Evolutionary conservation across 2,888 invertebrate species (phyloP), one percentile per base, ranked within the genome.

Genomic region (Archaeoteleia sp.): DNA sequence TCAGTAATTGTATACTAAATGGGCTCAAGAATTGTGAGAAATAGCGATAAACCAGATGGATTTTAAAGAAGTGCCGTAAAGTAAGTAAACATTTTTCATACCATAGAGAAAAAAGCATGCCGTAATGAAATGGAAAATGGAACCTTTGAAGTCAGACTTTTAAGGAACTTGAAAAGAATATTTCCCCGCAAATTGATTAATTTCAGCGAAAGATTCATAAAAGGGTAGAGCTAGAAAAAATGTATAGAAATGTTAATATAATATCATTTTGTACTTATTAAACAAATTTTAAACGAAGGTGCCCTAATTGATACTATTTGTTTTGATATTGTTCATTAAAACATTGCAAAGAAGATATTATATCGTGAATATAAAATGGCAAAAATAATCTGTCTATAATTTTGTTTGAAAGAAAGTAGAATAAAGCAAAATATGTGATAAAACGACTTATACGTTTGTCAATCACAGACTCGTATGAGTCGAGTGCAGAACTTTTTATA

Each of bases 121-220:
- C 12, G 25, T 45, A 51, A 51, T 43, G 53, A 40, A 62, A 62
- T 62, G 42, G 53, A 54, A 62, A 62, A 40, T 17, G 25, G 20
- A 14, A 54, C 34, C 62, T 62, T 54, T 62, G 62, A 62, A 34
- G 46, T 42, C 15, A 37, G 7, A 54, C 48, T 54, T 62, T 48
- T 13, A 23, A 62, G 6, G 1, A 45, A 53, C 34, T 45, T 35
- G 23, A 39, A 23, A 23, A 58, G 48, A 51, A 51, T 46, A 53
- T 61, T 53, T 2, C 15, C 20, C 32, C 34, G 53, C 51, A 61
- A 61, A 63, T 43, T 63, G 43, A 62, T 55, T 63, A 55, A 55
- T 63, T 55, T 63, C 62, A 45, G 40, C 29, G 39, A 25, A 35
- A 34, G 49, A 48, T 58, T 49, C 35, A 34, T 58, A 48, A 58